These are phyloP conservation scores for Beaufortia kweichowensis DNA, from an alignment of 2,113 vertebrate species.

Conservation along the genomic window DNA sequence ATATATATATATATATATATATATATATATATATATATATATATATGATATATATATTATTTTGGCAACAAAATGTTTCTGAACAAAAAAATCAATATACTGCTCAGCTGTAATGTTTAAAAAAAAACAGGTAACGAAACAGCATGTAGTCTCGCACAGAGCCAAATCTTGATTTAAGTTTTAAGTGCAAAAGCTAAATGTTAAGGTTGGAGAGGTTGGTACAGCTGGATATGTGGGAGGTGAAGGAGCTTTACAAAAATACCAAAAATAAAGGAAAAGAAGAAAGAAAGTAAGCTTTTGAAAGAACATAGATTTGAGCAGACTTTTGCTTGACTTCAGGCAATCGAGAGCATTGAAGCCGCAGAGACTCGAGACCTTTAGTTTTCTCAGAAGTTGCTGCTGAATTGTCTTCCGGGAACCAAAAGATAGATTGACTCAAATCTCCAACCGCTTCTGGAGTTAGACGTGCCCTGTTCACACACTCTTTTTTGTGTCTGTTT, in stretches of 20 bases:
- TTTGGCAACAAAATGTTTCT: too few species aligned
- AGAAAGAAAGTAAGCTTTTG: background rate
- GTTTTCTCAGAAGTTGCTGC: background rate
- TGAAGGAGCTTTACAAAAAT: constrained; percentile 27
- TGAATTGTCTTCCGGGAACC: constrained; percentile 12
- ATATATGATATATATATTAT: too few species aligned
- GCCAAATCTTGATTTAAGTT: constrained; percentile 9
- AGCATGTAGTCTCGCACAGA: background rate
- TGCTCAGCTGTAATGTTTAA: background rate
- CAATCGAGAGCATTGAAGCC: background rate
- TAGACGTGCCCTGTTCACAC: background rate
- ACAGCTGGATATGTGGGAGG: constrained; percentile 35
- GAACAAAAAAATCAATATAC: too few species aligned
- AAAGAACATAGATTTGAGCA: constrained; percentile 11
- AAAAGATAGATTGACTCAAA: background rate
- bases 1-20: too few species aligned
- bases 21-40: too few species aligned
- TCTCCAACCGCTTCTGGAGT: background rate
- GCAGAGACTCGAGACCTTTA: background rate
- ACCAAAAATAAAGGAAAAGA: constrained; percentile 24
- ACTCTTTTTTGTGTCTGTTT: background rate
- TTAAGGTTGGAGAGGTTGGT: constrained; percentile 31
- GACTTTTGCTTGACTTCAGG: constrained; percentile 35
- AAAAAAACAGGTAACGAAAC: background rate
- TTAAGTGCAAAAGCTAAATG: constrained; percentile 8